Conservation (phyloP, 1,140 invertebrate genomes). For the Drosophila willistoni region DNA sequence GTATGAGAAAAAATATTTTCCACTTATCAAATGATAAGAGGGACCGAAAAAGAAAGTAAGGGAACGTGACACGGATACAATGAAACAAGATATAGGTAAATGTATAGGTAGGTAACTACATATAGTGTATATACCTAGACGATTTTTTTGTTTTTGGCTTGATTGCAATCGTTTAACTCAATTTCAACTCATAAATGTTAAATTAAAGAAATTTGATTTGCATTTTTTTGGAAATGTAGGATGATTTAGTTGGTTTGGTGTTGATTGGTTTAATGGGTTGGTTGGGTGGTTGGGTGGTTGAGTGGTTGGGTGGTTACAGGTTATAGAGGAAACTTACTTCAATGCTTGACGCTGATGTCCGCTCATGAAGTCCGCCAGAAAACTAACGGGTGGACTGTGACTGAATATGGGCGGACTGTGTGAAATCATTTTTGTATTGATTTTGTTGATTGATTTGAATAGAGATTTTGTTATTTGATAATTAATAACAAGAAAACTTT, state of each 20-base stretch:
- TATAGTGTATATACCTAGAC: not conserved
- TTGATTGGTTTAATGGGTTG: slow-evolving; percentile 7
- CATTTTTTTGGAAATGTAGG: slow-evolving; percentile 23
- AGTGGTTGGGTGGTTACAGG: slow-evolving; percentile 1
- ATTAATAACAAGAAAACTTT: slow-evolving; percentile 6
- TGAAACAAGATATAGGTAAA: not conserved
- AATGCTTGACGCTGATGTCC: slow-evolving; percentile 77
- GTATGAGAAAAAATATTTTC: slow-evolving; percentile 41
- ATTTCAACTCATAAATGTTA: slow-evolving; percentile 36
- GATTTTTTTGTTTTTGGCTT: not conserved
- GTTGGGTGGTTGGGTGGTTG: slow-evolving; percentile 1
- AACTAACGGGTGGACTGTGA: slow-evolving; percentile 86
- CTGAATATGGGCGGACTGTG: slow-evolving; percentile 89
- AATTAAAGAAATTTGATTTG: slow-evolving; percentile 38
- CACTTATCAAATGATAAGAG: slow-evolving; percentile 59
- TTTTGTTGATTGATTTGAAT: slow-evolving; percentile 42
- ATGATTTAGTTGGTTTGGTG: slow-evolving; percentile 8
- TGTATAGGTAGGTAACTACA: not conserved
- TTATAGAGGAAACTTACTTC: slow-evolving; percentile 61
- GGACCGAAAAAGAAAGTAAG: slow-evolving; percentile 37
- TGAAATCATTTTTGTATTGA: slow-evolving; percentile 84
- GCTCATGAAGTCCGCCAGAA: slow-evolving; percentile 85
- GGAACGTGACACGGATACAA: slow-evolving; percentile 25
- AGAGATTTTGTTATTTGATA: slow-evolving; percentile 8
- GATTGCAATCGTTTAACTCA: slow-evolving; percentile 47